Percentiles rank a stretch among this genome's conserved stretches.
phyloP scores from a whole-genome alignment of 2,888 invertebrate genomes.

The Dexiosoma caninum region DNA sequence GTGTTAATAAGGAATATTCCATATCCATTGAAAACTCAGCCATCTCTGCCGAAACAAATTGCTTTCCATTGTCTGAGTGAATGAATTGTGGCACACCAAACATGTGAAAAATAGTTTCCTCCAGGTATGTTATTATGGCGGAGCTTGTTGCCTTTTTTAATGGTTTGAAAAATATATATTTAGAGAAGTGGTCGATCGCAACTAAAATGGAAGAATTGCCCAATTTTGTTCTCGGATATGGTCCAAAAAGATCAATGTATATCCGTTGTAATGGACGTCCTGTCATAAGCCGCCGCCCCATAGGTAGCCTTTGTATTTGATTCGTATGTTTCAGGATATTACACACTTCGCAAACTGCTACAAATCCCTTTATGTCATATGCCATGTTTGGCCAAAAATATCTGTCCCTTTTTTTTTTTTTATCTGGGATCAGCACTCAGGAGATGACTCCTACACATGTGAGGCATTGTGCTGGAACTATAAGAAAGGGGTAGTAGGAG shows the following conservation, averaged over 20 bases:
- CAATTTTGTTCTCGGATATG: background rate
- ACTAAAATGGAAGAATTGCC: no score
- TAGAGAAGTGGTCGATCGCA: no score
- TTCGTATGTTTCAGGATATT: background rate
- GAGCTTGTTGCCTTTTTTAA: background rate
- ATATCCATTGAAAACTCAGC: constrained; percentile 51
- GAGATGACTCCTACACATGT: no score
- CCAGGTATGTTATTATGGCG: background rate
- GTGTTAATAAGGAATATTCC: constrained; percentile 60
- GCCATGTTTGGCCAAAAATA: constrained; percentile 48
- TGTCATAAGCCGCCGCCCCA: background rate
- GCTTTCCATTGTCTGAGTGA: background rate
- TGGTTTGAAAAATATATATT: background rate
- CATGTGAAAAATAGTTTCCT: background rate
- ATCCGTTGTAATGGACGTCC: constrained; percentile 40
- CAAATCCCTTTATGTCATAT: background rate
- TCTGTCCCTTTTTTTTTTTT: no score
- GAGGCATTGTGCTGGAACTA: no score
- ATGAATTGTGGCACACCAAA: background rate
- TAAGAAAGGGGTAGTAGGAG: no score
- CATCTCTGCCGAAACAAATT: constrained; percentile 16
- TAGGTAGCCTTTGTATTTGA: background rate
- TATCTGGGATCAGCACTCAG: no score
- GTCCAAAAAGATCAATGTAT: background rate
- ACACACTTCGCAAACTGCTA: background rate